Evolutionary conservation across 2,888 invertebrate genomes (phyloP), one percentile per base, ranked within the genome.

Genomic region (Paralinhomoeus sp.): DNA sequence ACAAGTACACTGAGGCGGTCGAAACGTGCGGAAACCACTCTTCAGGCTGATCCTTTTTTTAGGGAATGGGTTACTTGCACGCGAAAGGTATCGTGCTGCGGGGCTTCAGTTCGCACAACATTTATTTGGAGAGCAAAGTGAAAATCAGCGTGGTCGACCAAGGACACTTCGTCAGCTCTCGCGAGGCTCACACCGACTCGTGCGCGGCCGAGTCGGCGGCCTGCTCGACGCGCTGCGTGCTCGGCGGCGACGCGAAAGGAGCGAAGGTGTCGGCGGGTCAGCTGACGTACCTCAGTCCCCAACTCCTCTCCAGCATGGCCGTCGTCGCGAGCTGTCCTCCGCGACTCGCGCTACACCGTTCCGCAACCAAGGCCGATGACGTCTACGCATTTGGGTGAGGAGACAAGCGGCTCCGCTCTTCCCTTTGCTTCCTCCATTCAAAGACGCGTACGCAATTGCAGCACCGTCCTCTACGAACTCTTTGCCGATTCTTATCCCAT

Each of bases 31-130:
- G 5, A 36, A 5, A 20, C 5, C 7, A n/a, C 7, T 36, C 7
- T 20, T 9, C n/a, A 36, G 15, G 5, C n/a, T 36, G 15, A 23
- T 3, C 20, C 5, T 13, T 5, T 12, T 39, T 42, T 20, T 49
- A 62, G 53, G 62, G 59, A 13, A 62, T 68, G 61, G 65, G 67
- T 13, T 68, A 68, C 50, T 56, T 68, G 2, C 68, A 68, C 52
- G 66, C 66, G 42, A 65, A 64, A 47, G 64, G 62, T n/a, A 64
- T 68, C 42, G 57, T 66, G 20, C 61, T 67, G 41, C 54, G 58
- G 21, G 60, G 60, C 41, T 57, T 68, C 34, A 65, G 61, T 48
- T 62, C 66, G 3, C 57, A 59, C 43, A 67, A 67, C 48, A 60
- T 69, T 24, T 65, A 63, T 48, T 53, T 68, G 38, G 64, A 65